Evolutionary conservation across 2,888 invertebrate genomes (phyloP), one percentile per base, ranked within the genome.

Genomic region (Drosophila longiperda): DNA sequence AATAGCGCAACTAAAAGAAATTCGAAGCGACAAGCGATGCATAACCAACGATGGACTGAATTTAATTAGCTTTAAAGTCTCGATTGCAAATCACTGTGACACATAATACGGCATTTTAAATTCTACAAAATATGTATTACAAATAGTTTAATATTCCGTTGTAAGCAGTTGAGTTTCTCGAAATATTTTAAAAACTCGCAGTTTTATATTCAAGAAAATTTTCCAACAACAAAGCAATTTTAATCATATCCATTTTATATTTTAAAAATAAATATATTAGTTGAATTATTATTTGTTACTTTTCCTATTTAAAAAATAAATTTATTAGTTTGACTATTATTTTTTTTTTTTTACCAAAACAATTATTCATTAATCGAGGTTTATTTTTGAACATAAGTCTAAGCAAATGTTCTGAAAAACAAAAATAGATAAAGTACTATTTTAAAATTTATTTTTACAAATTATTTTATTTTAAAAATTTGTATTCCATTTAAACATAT

Each of bases 41-140:
- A 83, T 76, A 85, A 75, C 75, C 74, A 84, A 80, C 77, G 79
- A 72, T 80, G 80, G 77, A 85, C 82, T 81, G 82, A 85, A 90
- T 90, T 86, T 91, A 91, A 91, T 91, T 91, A 91, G 91, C 83
- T 78, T 73, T 64, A 32, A 53, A 70, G 26, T 53, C 32, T 15
- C 71, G 53, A 78, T 70, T 69, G 38, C 61, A 36, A 63, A 7
- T 54, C 53, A 87, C 78, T 40, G 71, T 87, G 84, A 60, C n/a
- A 58, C 9, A 20, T 15, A 49, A 66, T 45, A 9, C 17, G 45
- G 1, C 9, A n/a, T 20, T 5, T 36, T 17, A n/a, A 15, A 53
- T 5, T 33, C 32, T 12, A n/a, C 34, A 17, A 45, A 53, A 36
- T 20, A 8, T 7, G 15, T 29, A 50, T 9, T 20, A n/a, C 23